These are phyloP conservation scores for Miopithecus talapoin DNA, from an alignment of 2,797 vertebrate genomes.

Conservation along the genomic window DNA sequence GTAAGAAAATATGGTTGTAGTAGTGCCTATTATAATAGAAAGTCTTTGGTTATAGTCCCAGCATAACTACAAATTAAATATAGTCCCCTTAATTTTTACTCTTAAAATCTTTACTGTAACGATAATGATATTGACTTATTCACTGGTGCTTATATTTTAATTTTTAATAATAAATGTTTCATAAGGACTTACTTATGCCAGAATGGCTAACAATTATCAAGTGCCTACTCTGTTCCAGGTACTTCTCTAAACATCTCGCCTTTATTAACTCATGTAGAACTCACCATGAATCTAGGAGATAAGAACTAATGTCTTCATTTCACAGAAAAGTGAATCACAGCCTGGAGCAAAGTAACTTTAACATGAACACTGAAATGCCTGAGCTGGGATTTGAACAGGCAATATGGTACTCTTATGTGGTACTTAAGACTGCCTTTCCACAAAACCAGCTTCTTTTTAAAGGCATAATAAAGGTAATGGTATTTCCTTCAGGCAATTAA, in stretches of 20 bases:
- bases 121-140: neutral
- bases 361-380: neutral
- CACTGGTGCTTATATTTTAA: neutral
- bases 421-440: neutral
- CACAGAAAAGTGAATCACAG: neutral
- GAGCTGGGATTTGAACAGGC: neutral
- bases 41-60: neutral
- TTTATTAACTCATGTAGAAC: neutral
- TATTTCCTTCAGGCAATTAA: neutral
- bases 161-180: neutral
- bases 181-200: neutral
- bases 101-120: neutral
- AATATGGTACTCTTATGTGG: too few species aligned
- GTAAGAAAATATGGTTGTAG: neutral
- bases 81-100: neutral
- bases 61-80: neutral
- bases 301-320: neutral
- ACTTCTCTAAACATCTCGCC: neutral
- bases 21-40: neutral
- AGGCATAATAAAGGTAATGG: neutral
- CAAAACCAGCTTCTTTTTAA: slow-evolving; percentile 6
- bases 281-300: neutral
- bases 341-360: neutral
- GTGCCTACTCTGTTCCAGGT: neutral
- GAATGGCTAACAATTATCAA: neutral